Evolutionary conservation across 1,140 invertebrate genomes (phyloP), one percentile per base, ranked within the genome.

Genomic region (Tribolium castaneum): DNA sequence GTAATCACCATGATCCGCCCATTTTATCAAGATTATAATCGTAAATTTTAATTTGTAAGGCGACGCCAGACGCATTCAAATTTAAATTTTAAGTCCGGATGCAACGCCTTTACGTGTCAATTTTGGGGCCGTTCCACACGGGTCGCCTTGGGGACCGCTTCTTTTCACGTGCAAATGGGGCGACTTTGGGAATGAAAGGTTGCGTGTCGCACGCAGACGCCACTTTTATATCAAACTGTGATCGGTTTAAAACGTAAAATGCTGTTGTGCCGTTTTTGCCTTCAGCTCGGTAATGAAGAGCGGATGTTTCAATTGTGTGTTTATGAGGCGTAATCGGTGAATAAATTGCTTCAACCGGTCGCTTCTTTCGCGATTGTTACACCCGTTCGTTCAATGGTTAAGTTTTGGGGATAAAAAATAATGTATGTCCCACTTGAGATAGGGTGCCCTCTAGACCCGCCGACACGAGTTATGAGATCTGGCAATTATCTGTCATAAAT

Each of bases 261-360:
- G 25, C 6, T 5, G 25, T 45, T 45, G 39, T 45, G 51, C 10
- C 51, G 10, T 14, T 52, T 66, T 66, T 34, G 39, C 34, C n/a
- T 30, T 6, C 16, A 19, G 16, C 16, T 19, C 7, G n/a, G 12
- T 25, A 73, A 52, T 35, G 9, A 30, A 54, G 45, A 54, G 71
- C 49, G 71, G 71, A 73, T 73, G 71, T 73, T 51, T 51, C 52
- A 73, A 73, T 73, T 73, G 59, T 73, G 71, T 54, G 19, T 73
- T 73, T 54, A 73, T 73, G 49, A 73, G 52, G 34, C 49, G 30
- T 73, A 73, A 73, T 73, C 71, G 30, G 30, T 73, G 71, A 73
- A 73, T 73, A 73, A 73, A 73, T 73, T 73, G 71, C 25, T 4
- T 51, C 71, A 30, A 73, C 71, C 71, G 71, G 49, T 73, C 71